These are phyloP conservation scores for Drepana falcataria DNA, from an alignment of 2,888 invertebrate species.

Conservation along the genomic window DNA sequence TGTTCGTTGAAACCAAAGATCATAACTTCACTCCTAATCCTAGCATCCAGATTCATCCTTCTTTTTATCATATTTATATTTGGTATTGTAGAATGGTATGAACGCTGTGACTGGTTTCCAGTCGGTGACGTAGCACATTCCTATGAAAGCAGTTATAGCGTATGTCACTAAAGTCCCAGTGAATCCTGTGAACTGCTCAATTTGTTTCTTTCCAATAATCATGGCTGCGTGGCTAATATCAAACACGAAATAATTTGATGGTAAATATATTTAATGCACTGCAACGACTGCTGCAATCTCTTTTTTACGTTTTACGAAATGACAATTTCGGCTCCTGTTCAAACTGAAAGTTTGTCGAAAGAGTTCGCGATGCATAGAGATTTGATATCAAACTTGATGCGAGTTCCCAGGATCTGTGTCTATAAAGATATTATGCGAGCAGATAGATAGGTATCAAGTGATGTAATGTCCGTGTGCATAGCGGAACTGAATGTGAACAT, in stretches of 20 bases:
- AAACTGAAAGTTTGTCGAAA: neutral
- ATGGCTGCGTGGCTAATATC: slow-evolving; percentile 10
- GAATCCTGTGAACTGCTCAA: slow-evolving; percentile 68
- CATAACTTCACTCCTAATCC: slow-evolving; percentile 2
- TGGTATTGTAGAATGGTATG: slow-evolving; percentile 85
- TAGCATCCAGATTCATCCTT: slow-evolving; percentile 14
- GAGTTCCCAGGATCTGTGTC: neutral
- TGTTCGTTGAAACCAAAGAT: neutral
- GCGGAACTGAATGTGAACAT: slow-evolving; percentile 43
- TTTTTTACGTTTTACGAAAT: neutral
- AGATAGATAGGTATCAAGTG: neutral
- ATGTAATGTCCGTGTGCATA: slow-evolving; percentile 29
- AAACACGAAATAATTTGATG: neutral
- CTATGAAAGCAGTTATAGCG: slow-evolving; percentile 76
- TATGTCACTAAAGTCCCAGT: slow-evolving; percentile 76
- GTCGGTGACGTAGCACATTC: slow-evolving; percentile 83
- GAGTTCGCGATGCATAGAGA: neutral
- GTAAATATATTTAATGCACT: neutral
- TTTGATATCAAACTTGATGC: neutral
- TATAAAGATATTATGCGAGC: neutral
- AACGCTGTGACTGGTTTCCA: slow-evolving; percentile 84
- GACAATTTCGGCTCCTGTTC: no score
- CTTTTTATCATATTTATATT: slow-evolving; percentile 63
- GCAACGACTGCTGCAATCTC: neutral
- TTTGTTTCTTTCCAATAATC: slow-evolving; percentile 77